phyloP scores from a whole-genome alignment of 1,140 invertebrate genomes.

The Planococcus citri region DNA sequence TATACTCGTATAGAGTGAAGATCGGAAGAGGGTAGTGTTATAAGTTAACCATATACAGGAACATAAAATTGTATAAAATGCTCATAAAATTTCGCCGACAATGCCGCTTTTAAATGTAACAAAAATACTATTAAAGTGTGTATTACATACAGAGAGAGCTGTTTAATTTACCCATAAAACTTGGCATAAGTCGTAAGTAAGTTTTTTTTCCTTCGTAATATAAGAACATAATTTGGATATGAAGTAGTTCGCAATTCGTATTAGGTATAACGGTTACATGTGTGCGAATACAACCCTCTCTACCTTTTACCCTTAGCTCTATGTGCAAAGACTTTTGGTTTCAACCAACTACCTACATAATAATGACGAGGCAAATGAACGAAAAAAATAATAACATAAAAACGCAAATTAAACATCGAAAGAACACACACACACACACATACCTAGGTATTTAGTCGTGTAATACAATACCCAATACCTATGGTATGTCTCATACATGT shows the following conservation, averaged over 20 bases:
- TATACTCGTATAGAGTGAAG: neutral
- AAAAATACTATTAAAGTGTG: too few species aligned
- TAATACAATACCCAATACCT: too few species aligned
- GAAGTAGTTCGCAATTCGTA: neutral
- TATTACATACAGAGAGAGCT: neutral
- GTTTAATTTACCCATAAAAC: constrained; percentile 16
- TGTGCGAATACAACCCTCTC: neutral
- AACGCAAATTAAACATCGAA: neutral
- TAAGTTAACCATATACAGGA: neutral
- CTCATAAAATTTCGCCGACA: constrained; percentile 13
- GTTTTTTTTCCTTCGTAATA: constrained; percentile 1
- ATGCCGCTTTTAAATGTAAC: constrained; percentile 10
- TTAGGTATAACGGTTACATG: neutral
- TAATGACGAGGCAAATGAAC: neutral
- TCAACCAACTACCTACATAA: too few species aligned
- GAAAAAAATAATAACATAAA: neutral
- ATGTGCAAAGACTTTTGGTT: neutral
- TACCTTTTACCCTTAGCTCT: too few species aligned
- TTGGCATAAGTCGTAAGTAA: neutral
- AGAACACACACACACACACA: neutral
- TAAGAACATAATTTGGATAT: neutral
- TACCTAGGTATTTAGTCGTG: neutral
- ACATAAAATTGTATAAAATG: constrained; percentile 14
- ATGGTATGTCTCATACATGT: too few species aligned
- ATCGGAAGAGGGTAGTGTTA: neutral